Evolutionary conservation across 1,140 invertebrate genomes (phyloP), one percentile per base, ranked within the genome.

Genomic region (Uloborus diversus): DNA sequence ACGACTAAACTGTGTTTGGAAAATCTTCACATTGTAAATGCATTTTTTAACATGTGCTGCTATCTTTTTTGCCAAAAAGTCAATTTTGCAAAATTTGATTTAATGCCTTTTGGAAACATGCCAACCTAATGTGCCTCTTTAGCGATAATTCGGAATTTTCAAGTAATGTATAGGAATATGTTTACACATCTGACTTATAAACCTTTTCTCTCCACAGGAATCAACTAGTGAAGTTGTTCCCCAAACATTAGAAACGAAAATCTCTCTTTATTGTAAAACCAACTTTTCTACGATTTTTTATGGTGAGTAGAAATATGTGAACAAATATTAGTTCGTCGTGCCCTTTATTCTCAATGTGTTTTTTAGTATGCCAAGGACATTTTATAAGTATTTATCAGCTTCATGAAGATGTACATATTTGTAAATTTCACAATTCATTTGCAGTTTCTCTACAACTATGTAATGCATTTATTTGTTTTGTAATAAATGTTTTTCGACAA

Each of bases 331-430:
- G 37, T 13, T 42, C 17, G 37, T 42, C 37, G 37, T 17, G 9
- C 9, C 37, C 17, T 42, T 42, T 20, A 25, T 11, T 57, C 53
- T 57, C 20, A 25, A 25, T 27, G 53, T 57, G 25, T 57, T 57
- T 57, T 57, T 25, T 57, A 57, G 53, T 25, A 57, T 57, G 27
- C 25, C 53, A 14, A 27, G 13, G 53, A 57, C 33, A 64, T 64
- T 64, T 64, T 64, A 42, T 64, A 64, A 33, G 61, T 30, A 64
- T 37, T 64, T 64, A 37, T 37, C n/a, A 42, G 33, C 61, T 64
- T 64, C 14, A 30, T 37, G 33, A 64, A 33, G 11, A 20, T 64
- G 61, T 64, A 64, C 33, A 64, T 64, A 64, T 64, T 64, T 64
- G 61, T 64, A 64, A 64, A 64, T 64, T 64, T 64, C 33, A 20